These are phyloP conservation scores for Pseudotriccus pelzelni DNA, from an alignment of 2,797 vertebrate species.

Conservation along the genomic window DNA sequence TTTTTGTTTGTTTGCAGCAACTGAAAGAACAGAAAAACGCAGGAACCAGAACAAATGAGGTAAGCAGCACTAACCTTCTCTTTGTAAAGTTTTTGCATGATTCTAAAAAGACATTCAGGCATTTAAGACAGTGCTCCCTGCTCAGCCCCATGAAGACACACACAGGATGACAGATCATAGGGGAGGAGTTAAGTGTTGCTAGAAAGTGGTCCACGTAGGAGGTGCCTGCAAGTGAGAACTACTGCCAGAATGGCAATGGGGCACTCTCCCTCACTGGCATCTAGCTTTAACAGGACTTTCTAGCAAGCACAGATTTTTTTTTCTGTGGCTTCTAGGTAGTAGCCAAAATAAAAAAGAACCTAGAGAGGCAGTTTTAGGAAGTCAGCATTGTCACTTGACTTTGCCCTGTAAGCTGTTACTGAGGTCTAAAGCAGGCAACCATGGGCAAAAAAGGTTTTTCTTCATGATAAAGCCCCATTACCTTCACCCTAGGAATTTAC, in stretches of 20 bases:
- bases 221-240: not conserved
- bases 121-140: not conserved
- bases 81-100: not conserved
- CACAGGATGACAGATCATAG: not conserved
- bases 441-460: not conserved
- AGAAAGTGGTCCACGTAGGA: fast-evolving
- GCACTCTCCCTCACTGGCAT: not conserved
- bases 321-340: not conserved
- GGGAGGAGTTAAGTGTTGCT: not conserved
- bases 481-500: not conserved
- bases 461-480: not conserved
- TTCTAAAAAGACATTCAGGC: not conserved
- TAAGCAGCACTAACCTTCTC: slow-evolving; percentile 54
- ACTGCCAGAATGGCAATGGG: not conserved
- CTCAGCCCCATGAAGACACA: not conserved
- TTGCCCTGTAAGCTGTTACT: not conserved
- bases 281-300: not conserved
- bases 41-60: slow-evolving; percentile 91
- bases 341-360: not conserved
- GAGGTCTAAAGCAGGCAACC: not conserved
- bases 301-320: not conserved
- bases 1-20: slow-evolving; percentile 81
- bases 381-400: not conserved
- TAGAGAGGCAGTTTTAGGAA: not conserved
- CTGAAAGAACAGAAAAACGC: slow-evolving; percentile 94